phyloP scores from a whole-genome alignment of 2,113 vertebrate species.

The Passerina amoena region DNA sequence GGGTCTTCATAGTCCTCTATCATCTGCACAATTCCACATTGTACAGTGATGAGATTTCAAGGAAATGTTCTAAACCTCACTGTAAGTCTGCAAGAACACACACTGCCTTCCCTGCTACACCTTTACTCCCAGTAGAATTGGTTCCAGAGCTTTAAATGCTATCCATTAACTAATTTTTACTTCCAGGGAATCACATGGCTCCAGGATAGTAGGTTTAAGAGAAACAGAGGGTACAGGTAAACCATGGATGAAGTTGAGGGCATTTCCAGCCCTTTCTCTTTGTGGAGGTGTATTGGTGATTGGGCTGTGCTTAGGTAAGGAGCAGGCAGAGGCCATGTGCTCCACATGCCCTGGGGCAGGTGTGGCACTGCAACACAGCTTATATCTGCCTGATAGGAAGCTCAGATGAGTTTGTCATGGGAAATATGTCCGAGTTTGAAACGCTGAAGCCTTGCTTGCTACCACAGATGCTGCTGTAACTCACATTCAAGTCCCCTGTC shows the following conservation, averaged over 20 bases:
- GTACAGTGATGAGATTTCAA: not conserved
- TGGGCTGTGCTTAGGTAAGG: not conserved
- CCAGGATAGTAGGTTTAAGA: not conserved
- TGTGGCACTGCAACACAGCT: not conserved
- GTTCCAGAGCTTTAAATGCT: not conserved
- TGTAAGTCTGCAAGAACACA: not conserved
- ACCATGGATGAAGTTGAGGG: not conserved
- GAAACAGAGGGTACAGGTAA: not conserved
- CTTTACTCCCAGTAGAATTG: not conserved
- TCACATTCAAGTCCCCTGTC: not conserved
- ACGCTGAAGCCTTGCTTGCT: not conserved
- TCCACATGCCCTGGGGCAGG: rapidly evolving
- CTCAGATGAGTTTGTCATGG: not conserved
- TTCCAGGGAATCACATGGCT: not conserved
- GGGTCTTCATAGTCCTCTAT: not conserved
- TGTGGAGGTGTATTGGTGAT: not conserved
- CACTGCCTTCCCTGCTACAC: rapidly evolving
- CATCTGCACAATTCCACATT: not conserved
- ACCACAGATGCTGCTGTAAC: rapidly evolving
- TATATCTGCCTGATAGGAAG: not conserved
- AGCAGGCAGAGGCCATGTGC: rapidly evolving
- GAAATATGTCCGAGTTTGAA: not conserved
- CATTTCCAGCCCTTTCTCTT: not conserved
- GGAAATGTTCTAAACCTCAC: not conserved
- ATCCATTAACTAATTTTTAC: not conserved